Evolutionary conservation across 2,797 vertebrate species (phyloP), one percentile per base, ranked within the genome.

Genomic region (Brachyalestes nurse): DNA sequence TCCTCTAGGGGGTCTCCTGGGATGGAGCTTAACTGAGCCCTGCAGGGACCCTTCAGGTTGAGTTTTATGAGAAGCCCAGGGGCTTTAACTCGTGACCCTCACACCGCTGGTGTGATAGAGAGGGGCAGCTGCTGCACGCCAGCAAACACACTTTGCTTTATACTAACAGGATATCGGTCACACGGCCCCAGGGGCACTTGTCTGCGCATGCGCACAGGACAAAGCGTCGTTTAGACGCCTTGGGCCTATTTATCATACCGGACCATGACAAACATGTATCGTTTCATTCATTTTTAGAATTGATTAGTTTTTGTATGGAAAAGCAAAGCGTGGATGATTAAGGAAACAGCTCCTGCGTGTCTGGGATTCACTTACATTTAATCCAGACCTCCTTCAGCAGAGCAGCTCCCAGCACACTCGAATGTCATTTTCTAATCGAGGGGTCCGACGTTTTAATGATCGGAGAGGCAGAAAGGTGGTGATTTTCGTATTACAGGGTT

Each of bases 41-140:
- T 87, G 38, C 42, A 86, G 87, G 87, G 89, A 92, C 87, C 47
- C 86, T 81, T 85, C 88, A 88, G 87, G 85, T 89, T 91, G 88
- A 89, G 90, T 79, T 84, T 87, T 83, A 91, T 90, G 87, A 91
- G 91, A 86, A 85, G 87, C 87, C 78, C 10, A 51, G 75, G 85
- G 88, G 88, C 86, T 90, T 93, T 93, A 92, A 92, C 90, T 90
- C 89, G 89, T 91, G 92, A 91, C 92, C 90, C 88, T 62, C 87
- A 85, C 73, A 85, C 90, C 90, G 42, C 90, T 90, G 89, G 89
- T 83, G 84, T 80, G 92, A 92, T 80, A 80, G 90, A 89, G 88
- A 90, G 83, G 88, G 83, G 88, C 94, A 95, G 93, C 94, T 94
- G 94, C 88, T 88, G 85, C 62, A 19, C 57, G 67, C 72, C 51